Base-by-base conservation (phyloP, 2,888 invertebrate species). In the Sphaerophoria rueppellii region DNA sequence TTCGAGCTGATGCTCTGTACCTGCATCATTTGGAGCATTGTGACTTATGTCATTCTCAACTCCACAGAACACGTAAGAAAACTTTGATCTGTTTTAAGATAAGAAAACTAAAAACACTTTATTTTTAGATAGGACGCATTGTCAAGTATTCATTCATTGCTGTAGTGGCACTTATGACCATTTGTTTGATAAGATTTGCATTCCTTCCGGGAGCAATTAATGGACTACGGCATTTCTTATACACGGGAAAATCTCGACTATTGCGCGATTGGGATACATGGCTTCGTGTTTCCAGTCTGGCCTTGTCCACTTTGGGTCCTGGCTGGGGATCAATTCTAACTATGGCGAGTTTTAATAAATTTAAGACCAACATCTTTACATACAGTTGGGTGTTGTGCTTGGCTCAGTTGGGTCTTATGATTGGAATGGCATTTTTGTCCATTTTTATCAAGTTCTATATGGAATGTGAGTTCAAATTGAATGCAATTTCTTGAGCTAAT, bases 241-340 rank as follows among this genome's bases (percentile, higher is more conserved):
- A 40, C 7, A 0, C 40, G 9, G 1, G 9, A 9, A 40, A 40
- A 40, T 2, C 9, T 40, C 40, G 40, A 2, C 9, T 7, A 40
- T 1, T 40, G 40, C 6, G 0, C 88, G 88, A 3, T 34, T 90
- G 0, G 6, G 54, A 54, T 12, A 40, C 12, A n/a, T 65, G 50
- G 48, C 0, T 72, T 0, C 61, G 69, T 4, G 80, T 89, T 16
- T 86, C 89, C 0, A 9, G 89, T 0, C 71, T 88, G 63, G 88
- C 88, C 0, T 71, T 97, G 90, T 97, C 95, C 89, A 96, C 97
- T 0, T 94, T 98, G 35, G 98, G 98, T 0, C 95, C 96, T 0
- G 96, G 96, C 0, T 96, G 96, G 95, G 97, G 97, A 37, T 95
- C 95, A 5, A 93, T 97, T 52, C 93, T 96, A 77, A 95, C 96